These are phyloP conservation scores for Stegodyphus mimosarum DNA, from an alignment of 1,140 invertebrate genomes.

Conservation along the genomic window DNA sequence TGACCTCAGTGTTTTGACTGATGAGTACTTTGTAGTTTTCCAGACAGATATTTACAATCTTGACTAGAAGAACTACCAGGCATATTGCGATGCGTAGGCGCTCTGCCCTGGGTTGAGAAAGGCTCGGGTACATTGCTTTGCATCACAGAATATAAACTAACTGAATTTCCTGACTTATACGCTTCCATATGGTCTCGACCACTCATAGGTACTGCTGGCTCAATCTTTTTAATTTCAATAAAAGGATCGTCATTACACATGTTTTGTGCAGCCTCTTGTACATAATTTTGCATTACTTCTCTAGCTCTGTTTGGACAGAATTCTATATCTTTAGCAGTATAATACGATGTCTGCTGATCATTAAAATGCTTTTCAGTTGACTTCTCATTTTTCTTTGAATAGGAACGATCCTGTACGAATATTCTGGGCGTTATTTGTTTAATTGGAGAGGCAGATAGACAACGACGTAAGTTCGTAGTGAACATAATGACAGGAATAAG, in stretches of 20 bases:
- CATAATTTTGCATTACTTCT: constrained; percentile 53
- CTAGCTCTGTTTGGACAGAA: constrained; percentile 43
- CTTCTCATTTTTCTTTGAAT: not conserved
- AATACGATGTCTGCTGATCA: constrained; percentile 29
- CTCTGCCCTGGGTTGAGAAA: constrained; percentile 19
- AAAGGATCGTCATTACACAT: not conserved
- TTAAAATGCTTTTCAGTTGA: constrained; percentile 3
- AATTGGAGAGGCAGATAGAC: too few relatives aligned
- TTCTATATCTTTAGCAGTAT: constrained; percentile 51
- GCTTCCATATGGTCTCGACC: constrained; percentile 35
- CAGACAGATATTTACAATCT: constrained; percentile 50
- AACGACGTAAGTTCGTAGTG: too few relatives aligned
- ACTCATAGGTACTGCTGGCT: not conserved
- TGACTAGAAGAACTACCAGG: constrained; percentile 30
- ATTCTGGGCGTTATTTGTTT: too few relatives aligned
- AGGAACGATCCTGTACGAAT: not conserved
- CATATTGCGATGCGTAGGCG: constrained; percentile 55
- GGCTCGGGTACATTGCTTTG: constrained; percentile 54
- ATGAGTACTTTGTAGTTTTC: constrained; percentile 48
- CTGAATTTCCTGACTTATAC: constrained; percentile 22
- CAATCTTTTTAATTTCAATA: not conserved
- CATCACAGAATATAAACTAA: constrained; percentile 52
- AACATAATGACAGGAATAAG: too few relatives aligned
- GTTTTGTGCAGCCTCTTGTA: constrained; percentile 27
- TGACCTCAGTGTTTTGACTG: constrained; percentile 50